Base-by-base conservation (phyloP, 1,140 invertebrate species). In the Zeugodacus cucurbitae region DNA sequence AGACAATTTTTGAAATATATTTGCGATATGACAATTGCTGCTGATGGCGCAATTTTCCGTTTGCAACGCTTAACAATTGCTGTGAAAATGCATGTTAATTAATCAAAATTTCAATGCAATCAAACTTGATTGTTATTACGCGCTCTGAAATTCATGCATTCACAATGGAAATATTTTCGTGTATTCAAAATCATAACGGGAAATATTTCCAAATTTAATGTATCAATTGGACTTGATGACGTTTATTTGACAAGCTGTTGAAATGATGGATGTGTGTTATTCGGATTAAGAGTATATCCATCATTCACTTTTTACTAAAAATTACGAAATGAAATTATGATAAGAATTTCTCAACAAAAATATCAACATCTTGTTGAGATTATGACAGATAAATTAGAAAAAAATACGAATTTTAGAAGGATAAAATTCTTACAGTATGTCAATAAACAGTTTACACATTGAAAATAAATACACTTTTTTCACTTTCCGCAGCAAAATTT, bases 81-180 rank as follows among this genome's bases (percentile, higher is more conserved):
- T 17, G 20, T 26, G 34, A 3, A 82, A 82, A 54, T 82, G 74
- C 26, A 48, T 48, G 74, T 54, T 82, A 26, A 82, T 82, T 82
- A 48, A 44, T 6, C 37, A 82, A 48, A 44, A 48, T 48, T 82
- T 82, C 20, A 82, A 82, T 82, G 74, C 74, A 82, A 82, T 82
- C 41, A 44, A 44, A 48, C 26, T 17, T 54, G 37, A 82, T 82
- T 82, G 41, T 48, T 82, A 82, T 48, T 54, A 20, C 37, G 34
- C 74, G 34, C 22, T 41, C 32, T 41, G 5, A 78, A 29, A 22
- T 20, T 17, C 74, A 82, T 29, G 29, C 41, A 29, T 82, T 54
- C 48, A 37, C 41, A 48, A n/a, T 34, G 11, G 4, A 41, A 17
- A 74, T 37, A 74, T 74, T 22, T 74, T 26, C 1, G 11, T 70